Base-by-base conservation (phyloP, 2,797 vertebrate genomes). In the Poeciliopsis presidionis region DNA sequence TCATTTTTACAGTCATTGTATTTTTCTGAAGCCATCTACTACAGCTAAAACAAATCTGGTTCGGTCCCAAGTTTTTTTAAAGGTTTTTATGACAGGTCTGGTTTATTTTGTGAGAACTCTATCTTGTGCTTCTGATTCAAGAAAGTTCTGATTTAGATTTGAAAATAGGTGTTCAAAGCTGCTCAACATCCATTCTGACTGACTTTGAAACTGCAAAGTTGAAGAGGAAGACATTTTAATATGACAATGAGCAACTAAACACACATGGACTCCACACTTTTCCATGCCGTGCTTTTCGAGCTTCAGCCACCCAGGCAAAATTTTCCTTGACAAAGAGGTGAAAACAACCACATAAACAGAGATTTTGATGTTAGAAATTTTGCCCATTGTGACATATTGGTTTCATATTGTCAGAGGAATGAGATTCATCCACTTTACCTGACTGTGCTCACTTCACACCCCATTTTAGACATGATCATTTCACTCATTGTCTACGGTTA, bases 401-500 rank as follows among this genome's bases (percentile, higher is more conserved):
- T 87, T 78, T 78, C 75, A 75, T 28, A 59, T 75, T 47, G 70
- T 72, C 69, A 86, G 88, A 89, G 92, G 83, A 84, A 90, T 91
- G 83, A 90, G 79, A 89, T 87, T 72, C 18, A 78, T 90, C 83
- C 88, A 88, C 51, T 87, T 89, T 78, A 86, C 88, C 82, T 84
- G 76, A 90, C 83, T 82, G 74, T 77, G 61, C 86, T 89, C 90
- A 81, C 79, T 91, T 92, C 78, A 87, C 88, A 86, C 81, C 79
- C 67, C 74, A 61, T 67, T 82, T 82, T 76, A 84, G 73, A 61
- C 79, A 47, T 78, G 76, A 87, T 85, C 76, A 22, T 88, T 94
- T 92, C 90, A 89, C 69, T 83, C 86, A 90, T 93, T 78, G 75
- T 84, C 84, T 49, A 74, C 88, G 88, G 90, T 93, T 93, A 92